Base-by-base conservation (phyloP, 2,797 vertebrate species). In the Erithacus rubecula region DNA sequence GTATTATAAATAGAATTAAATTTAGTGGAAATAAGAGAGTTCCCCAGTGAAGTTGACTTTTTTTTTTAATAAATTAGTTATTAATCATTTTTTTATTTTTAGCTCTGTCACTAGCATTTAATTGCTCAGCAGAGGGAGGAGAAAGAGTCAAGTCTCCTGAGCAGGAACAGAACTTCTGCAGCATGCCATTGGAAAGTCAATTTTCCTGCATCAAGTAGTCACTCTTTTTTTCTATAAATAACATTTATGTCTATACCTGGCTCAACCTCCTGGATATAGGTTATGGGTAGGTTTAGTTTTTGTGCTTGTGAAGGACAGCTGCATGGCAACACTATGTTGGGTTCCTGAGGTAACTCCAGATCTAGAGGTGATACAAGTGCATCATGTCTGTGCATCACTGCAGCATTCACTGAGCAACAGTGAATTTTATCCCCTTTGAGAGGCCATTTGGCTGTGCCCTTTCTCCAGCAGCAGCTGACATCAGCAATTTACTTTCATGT, bases 71-170 rank as follows among this genome's bases (percentile, higher is more conserved):
- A 94, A 93, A 90, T 95, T 74, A 93, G 79, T 65, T 90, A 93
- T 77, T 96, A 95, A 94, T 94, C 74, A 68, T 49, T 63, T 96
- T 87, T 90, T 30, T 94, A 95, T 96, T 95, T 97, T 97, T 97
- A 96, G 95, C 72, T 92, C 24, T 55, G 70, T 88, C 30, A 17
- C 44, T 76, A 63, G 34, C 51, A 51, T 87, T 93, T 96, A 93
- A 94, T 96, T 95, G 74, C 52, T 93, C 36, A 67, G 63, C 77
- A 84, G 60, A 90, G 60, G 47, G 64, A 91, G 89, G 41, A 93
- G 34, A 49, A 89, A 79, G 49, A 84, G 85, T 91, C 86, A 83
- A 56, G 74, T 91, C 87, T 93, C 34, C 0, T 89, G 96, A 90
- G 65, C 72, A 86, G 60, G n/a, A 44, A 2, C 34, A 68, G 32